A percentile compares a stretch with the other conserved stretches of the same genome.
These are phyloP conservation scores for Distichodus sexfasciatus DNA, from an alignment of 2,797 vertebrate species.

Conservation along the genomic window DNA sequence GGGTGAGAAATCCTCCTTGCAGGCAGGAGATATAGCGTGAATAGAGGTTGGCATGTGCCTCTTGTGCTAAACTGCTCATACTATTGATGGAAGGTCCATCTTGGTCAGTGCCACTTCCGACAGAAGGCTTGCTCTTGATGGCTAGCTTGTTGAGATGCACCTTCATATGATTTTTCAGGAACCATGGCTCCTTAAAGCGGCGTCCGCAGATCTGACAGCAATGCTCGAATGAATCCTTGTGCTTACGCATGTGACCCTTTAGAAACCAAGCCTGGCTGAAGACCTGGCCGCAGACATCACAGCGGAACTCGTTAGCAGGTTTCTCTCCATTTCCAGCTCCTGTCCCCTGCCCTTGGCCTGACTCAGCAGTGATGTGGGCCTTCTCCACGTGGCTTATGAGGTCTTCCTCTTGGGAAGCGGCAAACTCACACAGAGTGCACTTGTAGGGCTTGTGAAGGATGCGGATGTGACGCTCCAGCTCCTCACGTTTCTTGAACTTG, in stretches of 20 bases:
- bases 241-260: conserved; percentile 99
- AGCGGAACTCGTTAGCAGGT: conserved; percentile 89
- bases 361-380: conserved; percentile 95
- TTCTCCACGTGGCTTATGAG: conserved; percentile 97
- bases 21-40: conserved; percentile 96
- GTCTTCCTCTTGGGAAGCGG: conserved; percentile 94
- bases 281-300: conserved; percentile 93
- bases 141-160: conserved; percentile 98
- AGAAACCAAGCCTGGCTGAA: conserved; percentile 99
- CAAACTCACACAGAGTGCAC: conserved; percentile 96
- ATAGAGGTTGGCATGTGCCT: conserved; percentile 94
- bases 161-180: conserved; percentile 99
- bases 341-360: conserved; percentile 84
- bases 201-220: conserved; percentile 98
- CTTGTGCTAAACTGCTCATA: conserved; percentile 89
- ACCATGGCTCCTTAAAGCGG: conserved; percentile 99
- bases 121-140: conserved; percentile 91
- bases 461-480: conserved; percentile 94
- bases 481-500: conserved; percentile 97
- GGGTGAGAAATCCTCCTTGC: conserved; percentile 91
- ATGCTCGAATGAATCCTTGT: conserved; percentile 99
- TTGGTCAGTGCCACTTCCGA: conserved; percentile 73
- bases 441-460: conserved; percentile 99
- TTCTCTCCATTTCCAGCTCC: conserved; percentile 76
- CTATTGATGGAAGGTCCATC: conserved; percentile 83